These are phyloP conservation scores for Steatornis caripensis DNA, from an alignment of 2,113 vertebrate genomes.

Conservation along the genomic window DNA sequence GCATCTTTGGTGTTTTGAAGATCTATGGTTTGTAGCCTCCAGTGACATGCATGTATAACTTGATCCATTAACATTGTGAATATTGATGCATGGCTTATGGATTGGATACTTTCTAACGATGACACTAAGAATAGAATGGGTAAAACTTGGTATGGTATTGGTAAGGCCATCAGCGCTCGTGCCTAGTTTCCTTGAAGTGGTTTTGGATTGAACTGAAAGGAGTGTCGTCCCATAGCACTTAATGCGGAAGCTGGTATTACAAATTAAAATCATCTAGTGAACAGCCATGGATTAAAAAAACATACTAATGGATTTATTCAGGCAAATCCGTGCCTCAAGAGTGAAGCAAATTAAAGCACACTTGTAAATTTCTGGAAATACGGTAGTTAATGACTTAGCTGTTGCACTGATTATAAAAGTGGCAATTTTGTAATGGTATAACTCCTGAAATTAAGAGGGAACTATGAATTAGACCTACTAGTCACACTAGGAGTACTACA, in stretches of 20 bases:
- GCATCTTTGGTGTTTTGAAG: not conserved
- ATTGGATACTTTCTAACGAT: not conserved
- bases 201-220: not conserved
- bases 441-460: not conserved
- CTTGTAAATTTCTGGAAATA: not conserved
- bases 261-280: not conserved
- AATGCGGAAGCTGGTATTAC: not conserved
- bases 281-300: not conserved
- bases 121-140: not conserved
- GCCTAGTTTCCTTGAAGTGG: not conserved
- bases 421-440: not conserved
- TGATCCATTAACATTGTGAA: not conserved
- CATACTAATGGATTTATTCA: not conserved
- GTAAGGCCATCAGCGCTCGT: not conserved
- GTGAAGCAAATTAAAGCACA: not conserved
- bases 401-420: not conserved
- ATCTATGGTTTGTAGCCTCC: rapidly evolving
- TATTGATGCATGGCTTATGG: not conserved
- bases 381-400: not conserved
- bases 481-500: not conserved
- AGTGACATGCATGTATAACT: not conserved
- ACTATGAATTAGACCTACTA: not conserved
- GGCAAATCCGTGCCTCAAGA: not conserved
- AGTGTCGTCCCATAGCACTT: not conserved
- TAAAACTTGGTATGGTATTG: not conserved